A percentile compares a stretch with the other conserved stretches of the same genome.
Conservation (phyloP, 35 echinoderm and acorn worm genomes). For the Apostichopus parvimensis region DNA sequence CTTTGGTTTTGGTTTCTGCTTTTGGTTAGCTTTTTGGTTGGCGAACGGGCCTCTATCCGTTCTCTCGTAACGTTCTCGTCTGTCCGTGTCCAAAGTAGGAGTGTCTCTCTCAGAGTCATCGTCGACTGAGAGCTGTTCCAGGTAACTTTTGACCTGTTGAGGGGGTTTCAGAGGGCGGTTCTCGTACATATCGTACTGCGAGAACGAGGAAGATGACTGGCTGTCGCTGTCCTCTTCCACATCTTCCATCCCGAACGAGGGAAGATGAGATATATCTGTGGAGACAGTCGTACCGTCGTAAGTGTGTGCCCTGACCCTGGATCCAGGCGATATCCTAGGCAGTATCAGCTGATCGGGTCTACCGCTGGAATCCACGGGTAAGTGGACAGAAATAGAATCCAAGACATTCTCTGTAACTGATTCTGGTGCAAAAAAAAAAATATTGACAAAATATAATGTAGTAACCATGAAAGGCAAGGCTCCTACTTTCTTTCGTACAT, state of each 20-base stretch:
- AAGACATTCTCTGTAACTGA: slow-evolving; percentile 5
- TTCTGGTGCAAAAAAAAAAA: background rate
- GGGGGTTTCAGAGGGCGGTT: slow-evolving; percentile 67
- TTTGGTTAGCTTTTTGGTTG: background rate
- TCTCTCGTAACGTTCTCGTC: background rate
- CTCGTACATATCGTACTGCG: slow-evolving; percentile 80
- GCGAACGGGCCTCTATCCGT: background rate
- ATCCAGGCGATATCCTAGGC: background rate
- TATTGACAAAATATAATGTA: too few species aligned
- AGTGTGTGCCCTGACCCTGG: background rate
- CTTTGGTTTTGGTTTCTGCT: background rate
- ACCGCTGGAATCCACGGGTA: background rate
- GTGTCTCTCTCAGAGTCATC: background rate
- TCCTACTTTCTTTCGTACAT: too few species aligned
- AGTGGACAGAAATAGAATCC: slow-evolving; percentile 6
- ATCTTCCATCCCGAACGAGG: background rate
- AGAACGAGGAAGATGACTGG: slow-evolving; percentile 19
- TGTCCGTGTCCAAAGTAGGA: background rate
- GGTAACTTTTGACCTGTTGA: slow-evolving; percentile 43
- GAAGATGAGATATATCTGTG: background rate
- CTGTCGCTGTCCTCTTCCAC: background rate
- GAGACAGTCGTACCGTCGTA: background rate
- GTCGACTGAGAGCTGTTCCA: background rate
- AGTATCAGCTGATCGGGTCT: background rate
- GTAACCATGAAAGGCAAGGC: too few species aligned